A percentile compares a stretch with the other conserved stretches of the same genome.
Conservation (phyloP, 1,140 invertebrate species). For the Dendrolimus punctatus region DNA sequence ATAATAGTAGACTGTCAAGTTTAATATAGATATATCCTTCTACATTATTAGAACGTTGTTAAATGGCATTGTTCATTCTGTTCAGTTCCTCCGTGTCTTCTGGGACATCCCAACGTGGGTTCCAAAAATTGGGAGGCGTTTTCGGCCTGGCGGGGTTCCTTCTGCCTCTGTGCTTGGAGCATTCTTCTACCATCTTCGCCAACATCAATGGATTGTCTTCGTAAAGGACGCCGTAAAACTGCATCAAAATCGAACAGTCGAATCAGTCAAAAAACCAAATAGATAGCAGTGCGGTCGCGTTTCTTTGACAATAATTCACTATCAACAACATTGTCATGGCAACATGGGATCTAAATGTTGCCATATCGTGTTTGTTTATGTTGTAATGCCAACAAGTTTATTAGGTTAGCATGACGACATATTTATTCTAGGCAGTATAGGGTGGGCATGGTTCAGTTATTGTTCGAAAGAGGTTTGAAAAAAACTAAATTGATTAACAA, state of each 20-base stretch:
- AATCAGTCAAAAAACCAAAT: neutral
- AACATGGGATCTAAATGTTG: too few relatives aligned
- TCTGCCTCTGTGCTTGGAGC: conserved; percentile 53
- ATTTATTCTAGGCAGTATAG: too few relatives aligned
- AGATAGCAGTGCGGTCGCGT: conserved; percentile 1
- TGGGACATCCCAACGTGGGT: conserved; percentile 55
- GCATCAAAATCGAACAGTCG: conserved; percentile 5
- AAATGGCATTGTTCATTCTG: conserved; percentile 40
- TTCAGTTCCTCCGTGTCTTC: conserved; percentile 60
- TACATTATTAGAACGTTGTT: neutral
- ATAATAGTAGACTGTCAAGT: too few relatives aligned
- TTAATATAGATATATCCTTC: too few relatives aligned
- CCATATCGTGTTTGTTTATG: too few relatives aligned
- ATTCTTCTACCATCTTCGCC: conserved; percentile 52
- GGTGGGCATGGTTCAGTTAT: too few relatives aligned
- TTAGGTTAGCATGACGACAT: too few relatives aligned
- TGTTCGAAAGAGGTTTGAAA: too few relatives aligned
- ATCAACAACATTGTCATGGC: too few relatives aligned
- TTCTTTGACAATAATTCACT: too few relatives aligned
- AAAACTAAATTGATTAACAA: too few relatives aligned
- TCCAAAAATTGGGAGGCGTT: conserved; percentile 59
- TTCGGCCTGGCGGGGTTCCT: conserved; percentile 42
- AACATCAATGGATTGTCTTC: conserved; percentile 52
- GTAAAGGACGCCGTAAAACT: conserved; percentile 55
- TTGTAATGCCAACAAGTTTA: too few relatives aligned